These are phyloP conservation scores for Seira musarum DNA, from an alignment of 2,888 invertebrate species.

Conservation along the genomic window DNA sequence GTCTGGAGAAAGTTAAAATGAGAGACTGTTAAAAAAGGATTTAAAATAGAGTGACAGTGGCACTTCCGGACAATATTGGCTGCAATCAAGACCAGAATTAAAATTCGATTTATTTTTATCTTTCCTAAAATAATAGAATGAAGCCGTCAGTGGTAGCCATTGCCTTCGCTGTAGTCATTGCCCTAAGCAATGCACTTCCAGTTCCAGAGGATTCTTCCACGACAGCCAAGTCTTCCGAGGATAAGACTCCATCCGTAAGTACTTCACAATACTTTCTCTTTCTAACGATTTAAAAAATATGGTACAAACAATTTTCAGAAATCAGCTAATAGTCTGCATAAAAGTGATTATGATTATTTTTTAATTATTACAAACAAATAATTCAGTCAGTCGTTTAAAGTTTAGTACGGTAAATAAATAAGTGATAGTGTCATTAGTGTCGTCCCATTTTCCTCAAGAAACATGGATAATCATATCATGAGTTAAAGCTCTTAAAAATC, in stretches of 20 bases:
- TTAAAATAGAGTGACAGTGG: too few relatives aligned
- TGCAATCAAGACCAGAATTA: too few relatives aligned
- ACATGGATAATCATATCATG: neutral
- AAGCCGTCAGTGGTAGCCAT: conserved; percentile 62
- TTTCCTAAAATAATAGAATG: conserved; percentile 50
- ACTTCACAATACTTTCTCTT: neutral
- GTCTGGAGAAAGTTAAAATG: too few relatives aligned
- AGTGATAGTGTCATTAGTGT: too few relatives aligned
- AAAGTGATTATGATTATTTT: too few relatives aligned
- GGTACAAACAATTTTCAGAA: too few relatives aligned
- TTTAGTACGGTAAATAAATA: neutral
- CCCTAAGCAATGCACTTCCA: conserved; percentile 63
- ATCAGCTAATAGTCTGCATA: too few relatives aligned
- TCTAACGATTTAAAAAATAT: too few relatives aligned
- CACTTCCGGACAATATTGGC: too few relatives aligned
- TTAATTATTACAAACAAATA: too few relatives aligned
- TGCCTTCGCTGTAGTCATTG: conserved; percentile 63
- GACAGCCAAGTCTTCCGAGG: conserved; percentile 53
- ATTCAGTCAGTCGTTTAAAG: conserved; percentile 11
- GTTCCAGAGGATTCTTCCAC: conserved; percentile 65
- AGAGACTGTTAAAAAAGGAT: too few relatives aligned
- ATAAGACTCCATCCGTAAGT: conserved; percentile 62
- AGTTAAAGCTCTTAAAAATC: too few relatives aligned
- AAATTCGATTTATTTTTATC: conserved; percentile 10
- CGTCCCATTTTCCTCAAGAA: conserved; percentile 7